phyloP scores from a whole-genome alignment of 2,113 vertebrate genomes.

The Passer domesticus region DNA sequence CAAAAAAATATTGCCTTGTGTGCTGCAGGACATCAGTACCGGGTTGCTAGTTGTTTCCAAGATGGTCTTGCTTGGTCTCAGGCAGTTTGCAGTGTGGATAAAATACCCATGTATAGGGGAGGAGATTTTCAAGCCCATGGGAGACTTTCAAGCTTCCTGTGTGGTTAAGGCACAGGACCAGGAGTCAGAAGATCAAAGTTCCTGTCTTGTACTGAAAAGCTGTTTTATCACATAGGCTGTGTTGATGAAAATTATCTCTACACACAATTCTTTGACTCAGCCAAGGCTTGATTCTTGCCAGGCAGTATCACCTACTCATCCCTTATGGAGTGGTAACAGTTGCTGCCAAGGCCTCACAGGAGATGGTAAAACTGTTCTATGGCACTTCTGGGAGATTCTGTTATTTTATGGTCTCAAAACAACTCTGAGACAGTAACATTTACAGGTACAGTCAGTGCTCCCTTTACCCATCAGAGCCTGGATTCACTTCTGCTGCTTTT shows the following conservation, averaged over 20 bases:
- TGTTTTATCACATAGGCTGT: neutral
- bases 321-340: neutral
- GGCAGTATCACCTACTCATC: neutral
- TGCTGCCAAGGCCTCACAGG: neutral
- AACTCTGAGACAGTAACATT: neutral
- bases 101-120: neutral
- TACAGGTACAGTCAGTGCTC: neutral
- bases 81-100: neutral
- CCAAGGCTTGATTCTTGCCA: neutral
- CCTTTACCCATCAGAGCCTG: neutral
- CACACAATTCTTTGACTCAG: neutral
- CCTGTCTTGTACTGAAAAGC: neutral
- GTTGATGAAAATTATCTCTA: neutral
- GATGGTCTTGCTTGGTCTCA: neutral
- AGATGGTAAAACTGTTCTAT: neutral
- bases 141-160: neutral
- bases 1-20: neutral
- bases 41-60: neutral
- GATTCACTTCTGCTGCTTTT: neutral
- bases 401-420: neutral
- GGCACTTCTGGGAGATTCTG: neutral
- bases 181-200: conserved; percentile 15
- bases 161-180: conserved; percentile 32
- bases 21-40: neutral
- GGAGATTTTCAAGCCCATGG: neutral